These are phyloP conservation scores for Lissonota sp. DNA, from an alignment of 2,888 invertebrate species.

Conservation along the genomic window DNA sequence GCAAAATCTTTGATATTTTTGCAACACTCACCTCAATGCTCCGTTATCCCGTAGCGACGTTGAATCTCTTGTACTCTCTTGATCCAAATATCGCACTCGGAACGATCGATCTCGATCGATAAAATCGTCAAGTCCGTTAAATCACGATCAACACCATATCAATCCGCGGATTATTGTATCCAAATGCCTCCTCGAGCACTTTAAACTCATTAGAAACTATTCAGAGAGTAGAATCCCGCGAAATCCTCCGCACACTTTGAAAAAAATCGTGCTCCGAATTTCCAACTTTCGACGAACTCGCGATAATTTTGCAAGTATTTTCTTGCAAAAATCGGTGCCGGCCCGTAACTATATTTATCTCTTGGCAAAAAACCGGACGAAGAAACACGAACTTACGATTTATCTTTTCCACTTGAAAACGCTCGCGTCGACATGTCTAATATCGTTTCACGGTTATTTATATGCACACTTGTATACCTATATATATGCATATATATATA, in stretches of 20 bases:
- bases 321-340: no score
- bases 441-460: background rate
- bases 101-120: constrained; percentile 40
- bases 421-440: background rate
- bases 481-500: constrained; percentile 30
- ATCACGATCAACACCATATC: constrained; percentile 54
- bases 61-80: constrained; percentile 27
- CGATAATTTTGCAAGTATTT: background rate
- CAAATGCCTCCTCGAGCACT: constrained; percentile 17
- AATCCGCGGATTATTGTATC: background rate
- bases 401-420: background rate
- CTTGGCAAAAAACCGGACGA: no score
- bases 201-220: no score
- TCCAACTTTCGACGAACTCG: background rate
- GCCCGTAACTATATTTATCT: background rate
- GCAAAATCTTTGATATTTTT: background rate
- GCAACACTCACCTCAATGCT: constrained; percentile 50
- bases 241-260: background rate
- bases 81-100: constrained; percentile 1
- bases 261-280: background rate
- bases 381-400: no score
- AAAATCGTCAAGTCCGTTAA: constrained; percentile 42
- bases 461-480: constrained; percentile 25
- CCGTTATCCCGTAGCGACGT: constrained; percentile 48
- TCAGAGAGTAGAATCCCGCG: no score